Evolutionary conservation across 2,888 invertebrate species (phyloP).

Genomic region (Polyommatus icarus): DNA sequence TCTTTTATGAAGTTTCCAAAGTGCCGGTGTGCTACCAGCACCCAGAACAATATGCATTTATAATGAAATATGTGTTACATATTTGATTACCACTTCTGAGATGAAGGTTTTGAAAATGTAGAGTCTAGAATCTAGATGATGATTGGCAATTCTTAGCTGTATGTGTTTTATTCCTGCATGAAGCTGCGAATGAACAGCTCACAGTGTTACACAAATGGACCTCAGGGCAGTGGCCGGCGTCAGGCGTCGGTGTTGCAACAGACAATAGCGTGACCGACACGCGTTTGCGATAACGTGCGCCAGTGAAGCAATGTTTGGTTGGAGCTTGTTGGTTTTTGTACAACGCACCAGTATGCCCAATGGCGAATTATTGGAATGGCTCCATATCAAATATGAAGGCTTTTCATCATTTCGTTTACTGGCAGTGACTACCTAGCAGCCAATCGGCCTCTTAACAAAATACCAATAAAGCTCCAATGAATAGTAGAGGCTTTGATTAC

Average conservation of each 20-base stretch:
- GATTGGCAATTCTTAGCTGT: not conserved
- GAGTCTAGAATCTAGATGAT: not conserved
- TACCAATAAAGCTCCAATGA: not conserved
- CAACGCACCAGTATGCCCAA: not conserved
- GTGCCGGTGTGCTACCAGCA: too few relatives aligned
- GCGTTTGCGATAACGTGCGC: conserved; percentile 26
- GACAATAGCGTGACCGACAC: conserved; percentile 31
- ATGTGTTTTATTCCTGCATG: not conserved
- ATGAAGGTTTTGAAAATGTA: not conserved
- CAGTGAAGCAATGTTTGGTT: conserved; percentile 25
- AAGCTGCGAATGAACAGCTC: not conserved
- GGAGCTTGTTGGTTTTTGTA: conserved; percentile 11
- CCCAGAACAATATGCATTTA: too few relatives aligned
- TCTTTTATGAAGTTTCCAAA: too few relatives aligned
- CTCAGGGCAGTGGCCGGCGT: not conserved
- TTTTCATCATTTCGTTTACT: not conserved
- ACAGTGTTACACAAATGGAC: not conserved
- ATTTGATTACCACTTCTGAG: not conserved
- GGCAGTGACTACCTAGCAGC: not conserved
- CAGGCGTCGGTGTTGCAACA: conserved; percentile 25
- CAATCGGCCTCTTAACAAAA: not conserved
- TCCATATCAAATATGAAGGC: not conserved
- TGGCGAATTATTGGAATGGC: not conserved
- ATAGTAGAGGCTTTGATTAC: not conserved
- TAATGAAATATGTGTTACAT: too few relatives aligned